Percentiles rank a stretch among this genome's conserved stretches.
Conservation (phyloP, 2,888 invertebrate genomes). For the Aleiodes testaceus region DNA sequence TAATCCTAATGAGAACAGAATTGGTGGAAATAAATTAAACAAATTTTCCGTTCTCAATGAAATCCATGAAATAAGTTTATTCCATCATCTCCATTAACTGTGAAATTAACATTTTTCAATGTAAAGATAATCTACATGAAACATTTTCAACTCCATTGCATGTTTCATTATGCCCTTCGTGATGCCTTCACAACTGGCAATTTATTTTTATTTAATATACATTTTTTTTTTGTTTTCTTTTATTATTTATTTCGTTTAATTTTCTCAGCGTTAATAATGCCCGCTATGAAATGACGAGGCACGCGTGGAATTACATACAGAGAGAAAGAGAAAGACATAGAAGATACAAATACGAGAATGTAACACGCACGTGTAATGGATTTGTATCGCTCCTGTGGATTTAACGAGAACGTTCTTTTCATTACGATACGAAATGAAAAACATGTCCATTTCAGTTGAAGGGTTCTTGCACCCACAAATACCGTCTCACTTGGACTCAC, state of each 20-base stretch:
- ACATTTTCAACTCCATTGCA: too few relatives aligned
- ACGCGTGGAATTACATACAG: slow-evolving; percentile 38
- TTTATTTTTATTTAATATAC: not conserved
- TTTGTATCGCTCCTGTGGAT: slow-evolving; percentile 48
- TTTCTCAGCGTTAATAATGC: slow-evolving; percentile 15
- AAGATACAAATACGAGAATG: slow-evolving; percentile 17
- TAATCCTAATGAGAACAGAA: too few relatives aligned
- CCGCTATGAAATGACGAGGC: slow-evolving; percentile 35
- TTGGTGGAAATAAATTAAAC: too few relatives aligned
- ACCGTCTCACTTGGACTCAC: not conserved
- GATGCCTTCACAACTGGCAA: too few relatives aligned
- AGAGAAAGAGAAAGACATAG: not conserved
- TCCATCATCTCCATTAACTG: too few relatives aligned
- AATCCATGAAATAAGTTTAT: too few relatives aligned
- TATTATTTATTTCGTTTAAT: not conserved
- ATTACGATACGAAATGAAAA: slow-evolving; percentile 22
- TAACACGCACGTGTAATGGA: slow-evolving; percentile 49
- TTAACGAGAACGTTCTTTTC: slow-evolving; percentile 36
- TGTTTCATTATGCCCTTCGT: too few relatives aligned
- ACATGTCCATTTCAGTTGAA: slow-evolving; percentile 28
- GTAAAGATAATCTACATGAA: too few relatives aligned
- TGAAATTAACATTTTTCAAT: too few relatives aligned
- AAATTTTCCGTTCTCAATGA: too few relatives aligned
- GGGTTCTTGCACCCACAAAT: slow-evolving; percentile 10
- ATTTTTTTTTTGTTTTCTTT: slow-evolving; percentile 4